These are phyloP conservation scores for Prosopocoilus inquinatus DNA, from an alignment of 2,888 invertebrate species.

Conservation along the genomic window DNA sequence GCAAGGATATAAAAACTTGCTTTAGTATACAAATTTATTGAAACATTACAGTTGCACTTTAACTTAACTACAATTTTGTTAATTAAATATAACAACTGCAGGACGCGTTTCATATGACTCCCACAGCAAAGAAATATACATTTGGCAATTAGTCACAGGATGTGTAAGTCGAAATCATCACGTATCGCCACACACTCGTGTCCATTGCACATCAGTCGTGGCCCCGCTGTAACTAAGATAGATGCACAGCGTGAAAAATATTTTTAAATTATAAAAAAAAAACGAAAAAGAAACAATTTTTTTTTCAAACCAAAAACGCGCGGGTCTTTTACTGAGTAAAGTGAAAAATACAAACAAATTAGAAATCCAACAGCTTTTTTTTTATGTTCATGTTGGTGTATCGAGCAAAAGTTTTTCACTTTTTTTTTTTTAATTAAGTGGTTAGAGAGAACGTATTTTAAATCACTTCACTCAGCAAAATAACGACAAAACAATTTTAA, in stretches of 20 bases:
- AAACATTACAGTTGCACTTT: slow-evolving; percentile 39
- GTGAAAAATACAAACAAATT: too few species aligned
- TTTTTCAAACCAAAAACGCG: too few species aligned
- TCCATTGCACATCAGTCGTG: slow-evolving; percentile 31
- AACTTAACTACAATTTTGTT: slow-evolving; percentile 28
- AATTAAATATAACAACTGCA: slow-evolving; percentile 19
- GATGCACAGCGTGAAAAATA: slow-evolving; percentile 9
- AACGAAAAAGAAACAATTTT: background rate
- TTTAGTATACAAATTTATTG: slow-evolving; percentile 40
- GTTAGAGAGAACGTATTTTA: background rate
- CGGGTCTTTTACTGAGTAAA: too few species aligned
- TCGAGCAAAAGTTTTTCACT: too few species aligned
- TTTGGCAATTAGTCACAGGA: slow-evolving; percentile 30
- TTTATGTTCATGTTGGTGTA: too few species aligned
- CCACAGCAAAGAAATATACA: slow-evolving; percentile 27
- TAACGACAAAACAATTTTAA: slow-evolving; percentile 1
- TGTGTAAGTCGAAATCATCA: slow-evolving; percentile 17
- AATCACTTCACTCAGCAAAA: background rate
- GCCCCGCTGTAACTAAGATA: slow-evolving; percentile 24
- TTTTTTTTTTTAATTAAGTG: too few species aligned
- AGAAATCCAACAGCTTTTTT: too few species aligned
- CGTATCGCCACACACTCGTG: slow-evolving; percentile 28
- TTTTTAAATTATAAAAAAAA: background rate
- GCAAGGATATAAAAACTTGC: background rate
- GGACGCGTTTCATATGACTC: background rate